A percentile compares a stretch with the other conserved stretches of the same genome.
Conservation (phyloP, 2,113 vertebrate species). For the Chamaetylas fuelleborni region DNA sequence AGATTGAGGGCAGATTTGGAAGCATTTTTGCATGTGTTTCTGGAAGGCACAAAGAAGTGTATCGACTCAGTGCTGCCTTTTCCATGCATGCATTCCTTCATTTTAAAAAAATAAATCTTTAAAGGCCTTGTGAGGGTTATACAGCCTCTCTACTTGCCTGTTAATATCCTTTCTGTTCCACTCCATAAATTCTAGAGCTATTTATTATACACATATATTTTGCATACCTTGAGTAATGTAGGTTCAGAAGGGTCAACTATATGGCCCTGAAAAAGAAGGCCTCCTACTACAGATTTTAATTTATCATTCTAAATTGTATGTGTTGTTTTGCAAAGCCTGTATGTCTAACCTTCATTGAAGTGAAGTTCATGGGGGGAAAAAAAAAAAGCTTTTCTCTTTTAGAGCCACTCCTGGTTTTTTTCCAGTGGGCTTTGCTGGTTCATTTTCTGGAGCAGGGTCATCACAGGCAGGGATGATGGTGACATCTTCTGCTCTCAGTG, state of each 20-base stretch:
- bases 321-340: conserved; percentile 43
- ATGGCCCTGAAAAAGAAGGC: conserved; percentile 59
- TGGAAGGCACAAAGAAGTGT: conserved; percentile 39
- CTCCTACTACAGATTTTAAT: conserved; percentile 56
- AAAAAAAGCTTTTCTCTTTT: conserved; percentile 50
- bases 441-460: conserved; percentile 26
- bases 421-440: not conserved
- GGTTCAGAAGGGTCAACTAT: conserved; percentile 64
- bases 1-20: conserved; percentile 45
- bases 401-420: conserved; percentile 2
- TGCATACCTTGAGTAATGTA: conserved; percentile 69
- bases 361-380: conserved; percentile 31
- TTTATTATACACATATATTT: conserved; percentile 72
- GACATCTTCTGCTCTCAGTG: conserved; percentile 12
- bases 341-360: conserved; percentile 55
- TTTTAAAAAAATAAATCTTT: conserved; percentile 69
- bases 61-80: conserved; percentile 52
- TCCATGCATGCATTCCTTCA: conserved; percentile 60
- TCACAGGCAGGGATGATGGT: conserved; percentile 2
- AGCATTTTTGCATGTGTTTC: conserved; percentile 5
- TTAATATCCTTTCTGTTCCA: conserved; percentile 72
- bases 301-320: conserved; percentile 53
- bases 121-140: conserved; percentile 68
- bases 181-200: conserved; percentile 69
- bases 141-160: conserved; percentile 66